Evolutionary conservation across 2,113 vertebrate genomes (phyloP), one percentile per base, ranked within the genome.

Genomic region (Ictalurus punctatus): DNA sequence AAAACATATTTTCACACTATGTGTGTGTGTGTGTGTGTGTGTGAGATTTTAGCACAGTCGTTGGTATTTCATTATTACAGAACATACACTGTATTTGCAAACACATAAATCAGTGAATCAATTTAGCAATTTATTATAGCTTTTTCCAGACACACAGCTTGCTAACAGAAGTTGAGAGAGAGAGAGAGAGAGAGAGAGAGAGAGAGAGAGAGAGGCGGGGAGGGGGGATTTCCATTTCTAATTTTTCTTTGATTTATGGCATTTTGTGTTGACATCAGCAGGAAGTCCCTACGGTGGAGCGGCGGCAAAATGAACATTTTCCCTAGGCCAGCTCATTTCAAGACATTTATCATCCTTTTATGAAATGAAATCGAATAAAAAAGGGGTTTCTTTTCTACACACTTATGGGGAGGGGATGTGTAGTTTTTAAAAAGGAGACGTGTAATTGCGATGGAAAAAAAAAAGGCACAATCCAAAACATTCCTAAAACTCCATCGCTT

Each of bases 121-220:
- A 34, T 37, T 73, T 34, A 65, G 30, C 27, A 69, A 34, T 37
- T 73, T 34, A 73, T 73, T 21, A 1, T 37, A 19, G 34, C 34
- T 4, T 78, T 79, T 27, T n/a, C 48, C 56, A 85, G 25, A 69
- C 17, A 52, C 40, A 83, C 58, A 63, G 56, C 19, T 59, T 48
- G 16, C 34, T 40, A 48, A 76, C 54, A 44, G 23, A 19, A 56
- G 37, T 54, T 34, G 87, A 91, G 88, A 90, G 63, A 71, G 25
- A 84, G 52, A 78, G 88, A 90, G 56, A 78, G 27, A 81, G 56
- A 71, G 12, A 56, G 89, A 88, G 90, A 82, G 88, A 91, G 88
- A 91, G 76, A 73, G 17, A 78, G 48, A 83, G 40, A 0, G 40
- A 44, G 40, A 4, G 40, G 40, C 40, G 7, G 82, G 89, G 67